Evolutionary conservation across 2,888 invertebrate species (phyloP), one percentile per base, ranked within the genome.

Genomic region (Dichetophora obliterata): DNA sequence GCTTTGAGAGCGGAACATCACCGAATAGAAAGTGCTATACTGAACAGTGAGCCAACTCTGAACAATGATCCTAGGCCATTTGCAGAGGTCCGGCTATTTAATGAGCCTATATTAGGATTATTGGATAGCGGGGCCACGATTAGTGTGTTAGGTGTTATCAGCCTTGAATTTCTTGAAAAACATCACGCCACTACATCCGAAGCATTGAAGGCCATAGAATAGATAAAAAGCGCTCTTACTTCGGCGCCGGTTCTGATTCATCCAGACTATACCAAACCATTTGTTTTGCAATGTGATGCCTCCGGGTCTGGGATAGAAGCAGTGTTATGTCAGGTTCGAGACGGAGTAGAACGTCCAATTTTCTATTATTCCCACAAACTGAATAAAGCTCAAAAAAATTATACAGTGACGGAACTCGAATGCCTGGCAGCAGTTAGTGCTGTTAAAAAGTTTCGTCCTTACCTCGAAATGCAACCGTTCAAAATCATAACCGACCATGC

Each of bases 221-320:
- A 48, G 48, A 6, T 48, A 9, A 48, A 48, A n/a, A 37, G 6
- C 0, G 59, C 43, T n/a, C n/a, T n/a, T n/a, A n/a, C n/a, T n/a
- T n/a, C n/a, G n/a, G n/a, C n/a, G n/a, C n/a, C n/a, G n/a, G 16
- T 11, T 78, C 4, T 57, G 59, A 0, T 59, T 73, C 52, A 75
- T 48, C 73, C 79, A 5, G 57, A 79, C 34, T 79, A 77, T 59
- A 16, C 54, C 0, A 69, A 54, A 16, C 50, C 63, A 3, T 74
- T 78, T 31, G 48, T 57, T 27, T 24, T 75, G 24, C 68, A 75
- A 14, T 57, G 69, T 24, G 63, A 69, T 31, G 63, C 37, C n/a
- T 68, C 63, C 5, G 48, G 66, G n/a, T 54, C 54, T 5, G 76
- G 68, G 19, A 63, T 76, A 48, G 77, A 66, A 69, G n/a, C 77